A percentile compares a stretch with the other conserved stretches of the same genome.
phyloP scores from a whole-genome alignment of 2,113 vertebrate genomes.

The Sylvia atricapilla region DNA sequence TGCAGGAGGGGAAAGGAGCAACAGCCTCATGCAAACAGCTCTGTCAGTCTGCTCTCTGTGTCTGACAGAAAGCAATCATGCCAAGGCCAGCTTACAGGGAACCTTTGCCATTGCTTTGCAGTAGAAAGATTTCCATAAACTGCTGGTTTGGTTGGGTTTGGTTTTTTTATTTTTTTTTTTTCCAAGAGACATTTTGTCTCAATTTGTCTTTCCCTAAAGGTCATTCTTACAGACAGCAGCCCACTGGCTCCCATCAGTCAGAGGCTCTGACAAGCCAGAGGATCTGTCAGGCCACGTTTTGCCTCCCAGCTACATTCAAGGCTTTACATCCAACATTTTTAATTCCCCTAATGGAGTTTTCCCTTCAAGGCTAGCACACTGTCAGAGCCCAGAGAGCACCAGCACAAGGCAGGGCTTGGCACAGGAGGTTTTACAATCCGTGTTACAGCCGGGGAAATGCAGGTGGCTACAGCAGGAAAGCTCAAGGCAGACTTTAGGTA shows the following conservation, averaged over 20 bases:
- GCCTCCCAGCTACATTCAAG: neutral
- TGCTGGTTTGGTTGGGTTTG: neutral
- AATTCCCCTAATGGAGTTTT: constrained; percentile 9
- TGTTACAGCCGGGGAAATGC: neutral
- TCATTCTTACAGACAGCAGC: constrained; percentile 21
- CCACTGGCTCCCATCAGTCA: constrained; percentile 19
- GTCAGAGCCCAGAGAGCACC: neutral
- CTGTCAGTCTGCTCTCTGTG: neutral
- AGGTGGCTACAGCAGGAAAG: neutral
- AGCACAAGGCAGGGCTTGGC: neutral
- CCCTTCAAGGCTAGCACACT: neutral
- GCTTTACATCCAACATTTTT: neutral
- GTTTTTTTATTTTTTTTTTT: neutral
- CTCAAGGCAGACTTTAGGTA: neutral
- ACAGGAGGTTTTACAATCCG: neutral
- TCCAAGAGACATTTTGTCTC: neutral
- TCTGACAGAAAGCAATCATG: constrained; percentile 37
- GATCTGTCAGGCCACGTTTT: constrained; percentile 6
- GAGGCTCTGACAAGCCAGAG: constrained; percentile 32
- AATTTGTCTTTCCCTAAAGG: constrained; percentile 36
- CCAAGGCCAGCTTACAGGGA: neutral
- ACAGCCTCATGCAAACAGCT: neutral
- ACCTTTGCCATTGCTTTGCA: constrained; percentile 17
- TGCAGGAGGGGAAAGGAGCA: neutral
- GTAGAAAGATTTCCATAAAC: constrained; percentile 8